These are phyloP conservation scores for Pagrus major DNA, from an alignment of 2,113 vertebrate genomes.

Conservation along the genomic window DNA sequence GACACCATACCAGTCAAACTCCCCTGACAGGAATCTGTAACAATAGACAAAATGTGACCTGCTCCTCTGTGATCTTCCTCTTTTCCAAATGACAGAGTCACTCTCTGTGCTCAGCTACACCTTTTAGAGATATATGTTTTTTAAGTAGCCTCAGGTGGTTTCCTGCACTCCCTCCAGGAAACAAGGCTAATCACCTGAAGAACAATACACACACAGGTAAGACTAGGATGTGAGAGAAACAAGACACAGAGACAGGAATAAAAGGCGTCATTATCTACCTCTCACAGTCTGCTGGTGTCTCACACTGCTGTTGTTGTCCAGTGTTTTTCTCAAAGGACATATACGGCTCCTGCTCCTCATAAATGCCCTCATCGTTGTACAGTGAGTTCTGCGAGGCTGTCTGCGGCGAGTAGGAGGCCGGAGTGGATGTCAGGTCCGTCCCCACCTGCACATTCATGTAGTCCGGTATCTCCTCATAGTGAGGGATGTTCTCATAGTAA, in stretches of 20 bases:
- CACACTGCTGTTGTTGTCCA: constrained; percentile 50
- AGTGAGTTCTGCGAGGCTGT: constrained; percentile 56
- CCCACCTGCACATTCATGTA: constrained; percentile 87
- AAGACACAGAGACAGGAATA: constrained; percentile 4
- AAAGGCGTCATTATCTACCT: constrained; percentile 62
- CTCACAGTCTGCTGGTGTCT: constrained; percentile 31
- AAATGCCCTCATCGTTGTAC: constrained; percentile 84
- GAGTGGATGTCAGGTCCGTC: not conserved
- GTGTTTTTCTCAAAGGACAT: constrained; percentile 72
- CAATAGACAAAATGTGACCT: constrained; percentile 13
- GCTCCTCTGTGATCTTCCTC: not conserved
- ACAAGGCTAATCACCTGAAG: not conserved
- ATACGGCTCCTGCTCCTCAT: constrained; percentile 89
- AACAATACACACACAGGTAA: not conserved
- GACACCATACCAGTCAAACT: constrained; percentile 41
- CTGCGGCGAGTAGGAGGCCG: constrained; percentile 44
- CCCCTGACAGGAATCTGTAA: constrained; percentile 50
- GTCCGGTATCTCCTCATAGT: constrained; percentile 89
- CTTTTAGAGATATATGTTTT: constrained; percentile 5
- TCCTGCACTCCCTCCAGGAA: not conserved
- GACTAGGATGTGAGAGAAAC: not conserved
- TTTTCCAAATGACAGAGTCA: not conserved
- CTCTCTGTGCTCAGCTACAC: not conserved
- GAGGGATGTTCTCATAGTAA: constrained; percentile 86
- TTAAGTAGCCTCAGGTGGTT: not conserved